Conservation (phyloP, 2,113 vertebrate genomes). For the Petaurus breviceps region DNA sequence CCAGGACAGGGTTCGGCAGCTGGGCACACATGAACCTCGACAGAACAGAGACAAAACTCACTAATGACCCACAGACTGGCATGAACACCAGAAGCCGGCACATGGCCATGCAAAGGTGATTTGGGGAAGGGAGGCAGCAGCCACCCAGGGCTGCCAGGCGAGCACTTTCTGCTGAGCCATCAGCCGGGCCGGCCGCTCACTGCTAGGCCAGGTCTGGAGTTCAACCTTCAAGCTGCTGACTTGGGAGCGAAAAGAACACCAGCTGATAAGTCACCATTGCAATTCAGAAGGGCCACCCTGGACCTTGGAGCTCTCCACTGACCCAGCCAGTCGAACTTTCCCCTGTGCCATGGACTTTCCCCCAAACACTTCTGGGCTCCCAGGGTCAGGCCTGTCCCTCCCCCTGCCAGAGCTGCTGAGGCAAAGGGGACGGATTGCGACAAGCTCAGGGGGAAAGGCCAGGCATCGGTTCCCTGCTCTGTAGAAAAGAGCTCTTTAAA, state of each 20-base stretch:
- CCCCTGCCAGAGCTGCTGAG: neutral
- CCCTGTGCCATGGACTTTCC: neutral
- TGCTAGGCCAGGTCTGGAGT: constrained; percentile 1
- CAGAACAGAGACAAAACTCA: neutral
- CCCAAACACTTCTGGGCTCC: neutral
- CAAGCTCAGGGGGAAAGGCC: neutral
- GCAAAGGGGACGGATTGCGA: neutral
- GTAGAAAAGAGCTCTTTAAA: neutral
- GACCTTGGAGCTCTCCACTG: neutral
- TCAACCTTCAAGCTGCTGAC: constrained; percentile 50
- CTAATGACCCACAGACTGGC: neutral
- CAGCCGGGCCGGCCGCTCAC: neutral
- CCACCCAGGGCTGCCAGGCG: neutral
- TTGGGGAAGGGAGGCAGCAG: neutral
- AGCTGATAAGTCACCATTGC: neutral
- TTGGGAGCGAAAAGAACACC: neutral
- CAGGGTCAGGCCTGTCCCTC: neutral
- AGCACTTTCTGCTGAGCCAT: neutral
- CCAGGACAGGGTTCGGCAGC: constrained; percentile 92
- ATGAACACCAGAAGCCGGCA: neutral
- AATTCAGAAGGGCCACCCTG: neutral
- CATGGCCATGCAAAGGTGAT: fast-evolving
- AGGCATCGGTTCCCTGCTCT: neutral
- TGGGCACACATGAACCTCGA: constrained; percentile 95
- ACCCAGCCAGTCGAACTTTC: neutral